Conservation (phyloP, 2,888 invertebrate genomes). For the Dasypogon diadema region DNA sequence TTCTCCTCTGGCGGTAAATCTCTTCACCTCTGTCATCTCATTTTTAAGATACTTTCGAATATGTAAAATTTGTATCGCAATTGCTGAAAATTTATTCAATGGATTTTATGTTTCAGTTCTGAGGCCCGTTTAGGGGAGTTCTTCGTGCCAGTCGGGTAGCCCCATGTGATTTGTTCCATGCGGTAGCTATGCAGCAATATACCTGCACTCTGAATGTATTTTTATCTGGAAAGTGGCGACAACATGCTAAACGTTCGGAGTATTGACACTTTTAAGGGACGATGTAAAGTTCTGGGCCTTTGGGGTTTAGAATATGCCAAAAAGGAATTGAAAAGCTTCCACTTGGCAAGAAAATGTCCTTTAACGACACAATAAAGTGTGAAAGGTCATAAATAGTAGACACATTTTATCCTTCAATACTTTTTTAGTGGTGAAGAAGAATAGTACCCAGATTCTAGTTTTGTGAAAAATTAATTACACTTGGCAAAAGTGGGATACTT, state of each 20-base stretch:
- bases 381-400: constrained; percentile 36
- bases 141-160: not conserved
- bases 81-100: constrained; percentile 54
- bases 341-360: constrained; percentile 16
- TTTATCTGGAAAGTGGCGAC: constrained; percentile 12
- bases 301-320: constrained; percentile 4
- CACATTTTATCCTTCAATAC: not conserved
- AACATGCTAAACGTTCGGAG: constrained; percentile 10
- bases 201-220: not conserved
- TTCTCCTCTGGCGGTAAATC: not conserved
- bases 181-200: constrained; percentile 12
- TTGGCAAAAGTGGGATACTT: too few relatives aligned
- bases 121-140: constrained; percentile 8
- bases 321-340: constrained; percentile 24
- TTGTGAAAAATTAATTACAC: too few relatives aligned
- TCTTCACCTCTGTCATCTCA: not conserved
- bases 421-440: too few relatives aligned
- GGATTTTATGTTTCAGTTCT: constrained; percentile 34
- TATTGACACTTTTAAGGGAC: constrained; percentile 4
- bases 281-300: not conserved
- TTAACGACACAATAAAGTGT: constrained; percentile 30
- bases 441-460: too few relatives aligned
- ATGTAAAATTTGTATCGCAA: constrained; percentile 52
- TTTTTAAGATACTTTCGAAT: constrained; percentile 9
- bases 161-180: constrained; percentile 14